Base-by-base conservation (phyloP, 2,113 vertebrate species). In the Otis tarda region DNA sequence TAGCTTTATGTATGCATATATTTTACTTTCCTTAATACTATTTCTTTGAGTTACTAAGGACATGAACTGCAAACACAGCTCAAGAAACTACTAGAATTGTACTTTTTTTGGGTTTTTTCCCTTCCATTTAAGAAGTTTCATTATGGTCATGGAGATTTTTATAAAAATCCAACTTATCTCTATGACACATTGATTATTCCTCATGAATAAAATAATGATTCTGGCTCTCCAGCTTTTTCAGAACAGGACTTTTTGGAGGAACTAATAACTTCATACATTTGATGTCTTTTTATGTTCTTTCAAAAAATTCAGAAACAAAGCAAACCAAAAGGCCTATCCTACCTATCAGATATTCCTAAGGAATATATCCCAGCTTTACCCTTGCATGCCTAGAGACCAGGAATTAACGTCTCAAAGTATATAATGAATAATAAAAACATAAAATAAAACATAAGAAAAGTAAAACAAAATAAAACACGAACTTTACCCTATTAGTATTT, bases 131-230 rank as follows among this genome's bases (percentile, higher is more conserved):
- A 95, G 61, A 84, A 74, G 37, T 81, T 93, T 91, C 80, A 87
- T 70, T 92, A 59, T n/a, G 49, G 80, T 87, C 57, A 93, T 0
- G 2, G 83, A 95, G 78, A 95, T 78, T 92, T 95, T 91, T 91
- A 71, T 91, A 87, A 89, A 93, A 93, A 86, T 93, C 21, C 78
- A 93, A 49, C 63, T 83, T 93, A 93, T 88, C 84, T 93, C 84
- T 91, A 63, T 93, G 89, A 94, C 85, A 90, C 78, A 94, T 63
- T 87, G 91, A 96, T 96, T 96, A 96, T 94, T 92, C 45, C 87
- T 97, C 94, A 97, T 94, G 95, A 96, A 97, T 95, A 97, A 93
- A 95, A 89, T 92, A 89, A 91, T 90, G 47, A 89, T 90, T 83
- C 89, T 93, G 37, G 43, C 59, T 94, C 55, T 90, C 50, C 23